phyloP scores from a whole-genome alignment of 2,797 vertebrate species.

The Lepus townsendii region DNA sequence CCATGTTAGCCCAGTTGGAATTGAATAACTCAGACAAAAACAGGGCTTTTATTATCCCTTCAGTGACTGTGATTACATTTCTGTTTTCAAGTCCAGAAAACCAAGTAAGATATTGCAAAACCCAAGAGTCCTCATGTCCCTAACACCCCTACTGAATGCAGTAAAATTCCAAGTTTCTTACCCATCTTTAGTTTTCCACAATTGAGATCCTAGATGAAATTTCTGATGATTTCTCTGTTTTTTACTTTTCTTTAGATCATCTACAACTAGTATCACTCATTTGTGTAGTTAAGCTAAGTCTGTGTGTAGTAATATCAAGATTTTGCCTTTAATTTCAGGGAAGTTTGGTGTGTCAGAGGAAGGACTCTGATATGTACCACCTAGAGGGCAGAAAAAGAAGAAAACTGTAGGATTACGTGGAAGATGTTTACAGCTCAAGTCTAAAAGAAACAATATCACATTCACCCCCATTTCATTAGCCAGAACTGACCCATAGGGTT shows the following conservation, averaged over 20 bases:
- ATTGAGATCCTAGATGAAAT: background rate
- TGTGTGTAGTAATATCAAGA: background rate
- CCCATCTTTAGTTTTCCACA: background rate
- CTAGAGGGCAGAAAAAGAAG: background rate
- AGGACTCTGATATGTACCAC: background rate
- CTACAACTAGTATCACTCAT: background rate
- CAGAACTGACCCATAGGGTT: background rate
- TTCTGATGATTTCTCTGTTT: background rate
- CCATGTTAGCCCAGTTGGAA: background rate
- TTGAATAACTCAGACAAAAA: constrained; percentile 21
- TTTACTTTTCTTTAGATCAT: background rate
- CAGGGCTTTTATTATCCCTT: background rate
- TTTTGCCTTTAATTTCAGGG: background rate
- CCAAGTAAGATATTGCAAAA: background rate
- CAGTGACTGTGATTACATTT: background rate
- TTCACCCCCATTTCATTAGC: background rate
- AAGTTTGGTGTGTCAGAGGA: background rate
- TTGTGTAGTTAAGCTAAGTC: background rate
- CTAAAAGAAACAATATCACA: background rate
- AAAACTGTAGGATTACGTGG: background rate
- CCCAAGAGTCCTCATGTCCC: background rate
- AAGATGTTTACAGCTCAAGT: background rate
- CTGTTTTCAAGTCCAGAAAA: constrained; percentile 13
- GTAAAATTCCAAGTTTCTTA: background rate
- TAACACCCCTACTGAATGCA: background rate